These are phyloP conservation scores for Petroica traversi DNA, from an alignment of 2,113 vertebrate genomes.

Conservation along the genomic window DNA sequence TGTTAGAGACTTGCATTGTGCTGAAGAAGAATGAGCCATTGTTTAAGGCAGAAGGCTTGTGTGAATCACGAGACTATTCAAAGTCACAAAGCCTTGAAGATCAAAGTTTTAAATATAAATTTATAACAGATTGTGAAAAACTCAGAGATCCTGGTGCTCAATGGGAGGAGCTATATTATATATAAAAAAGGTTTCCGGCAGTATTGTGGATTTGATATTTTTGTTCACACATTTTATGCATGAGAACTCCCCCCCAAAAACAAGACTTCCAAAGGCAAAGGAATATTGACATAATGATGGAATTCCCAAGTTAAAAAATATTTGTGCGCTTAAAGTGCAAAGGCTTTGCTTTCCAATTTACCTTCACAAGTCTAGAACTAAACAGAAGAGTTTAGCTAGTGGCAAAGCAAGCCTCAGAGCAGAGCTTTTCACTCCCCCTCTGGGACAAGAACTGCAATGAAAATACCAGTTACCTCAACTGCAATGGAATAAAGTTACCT, in stretches of 20 bases:
- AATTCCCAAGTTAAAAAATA: neutral
- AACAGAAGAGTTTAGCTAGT: neutral
- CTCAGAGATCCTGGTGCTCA: neutral
- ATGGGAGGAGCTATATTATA: neutral
- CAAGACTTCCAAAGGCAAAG: neutral
- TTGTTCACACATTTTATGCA: neutral
- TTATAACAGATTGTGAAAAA: neutral
- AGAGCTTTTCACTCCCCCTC: neutral
- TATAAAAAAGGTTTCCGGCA: neutral
- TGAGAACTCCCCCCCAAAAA: neutral
- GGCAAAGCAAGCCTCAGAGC: neutral
- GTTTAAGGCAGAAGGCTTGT: neutral
- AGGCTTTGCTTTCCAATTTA: neutral
- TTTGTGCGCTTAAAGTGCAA: neutral
- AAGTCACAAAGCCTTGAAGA: neutral
- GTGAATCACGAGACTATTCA: neutral
- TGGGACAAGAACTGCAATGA: neutral
- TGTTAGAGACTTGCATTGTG: neutral
- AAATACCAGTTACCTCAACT: too few relatives aligned
- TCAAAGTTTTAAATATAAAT: neutral
- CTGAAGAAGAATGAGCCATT: neutral
- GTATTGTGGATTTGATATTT: neutral
- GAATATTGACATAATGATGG: neutral
- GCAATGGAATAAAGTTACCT: too few relatives aligned
- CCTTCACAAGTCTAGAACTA: neutral